Evolutionary conservation across 1,140 invertebrate species (phyloP), one percentile per base, ranked within the genome.

Genomic region (Limonius californicus): DNA sequence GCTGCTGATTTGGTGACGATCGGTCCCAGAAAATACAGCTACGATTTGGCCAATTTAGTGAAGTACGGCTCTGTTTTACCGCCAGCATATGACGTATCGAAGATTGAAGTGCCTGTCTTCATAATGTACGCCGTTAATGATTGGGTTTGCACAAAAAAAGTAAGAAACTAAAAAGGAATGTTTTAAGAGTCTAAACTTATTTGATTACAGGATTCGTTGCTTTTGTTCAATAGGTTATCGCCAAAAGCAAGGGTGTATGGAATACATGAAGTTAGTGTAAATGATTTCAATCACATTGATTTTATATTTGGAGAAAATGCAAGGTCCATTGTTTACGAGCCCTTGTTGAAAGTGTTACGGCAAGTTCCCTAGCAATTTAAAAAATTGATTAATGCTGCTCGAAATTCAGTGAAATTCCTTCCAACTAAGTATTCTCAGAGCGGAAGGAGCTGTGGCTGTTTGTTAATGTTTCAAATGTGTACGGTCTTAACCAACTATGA

Each of bases 21-120:
- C 3, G 62, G 70, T 45, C 75, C 75, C 54, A 20, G 72, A 21
- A 73, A 72, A 57, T 75, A 72, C 50, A 67, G 75, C 43, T 72
- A 73, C 35, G 73, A 72, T 11, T 43, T 54, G 12, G 67, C 65
- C 47, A 63, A 65, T 27, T 21, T 66, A 1, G 69, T 68, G 27
- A 32, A 54, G 1, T 74, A 73, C 43, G 72, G 72, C 12, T 54
- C 62, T 0, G 0, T 16, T 8, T 43, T 45, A 54, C 72, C 74
- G 2, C 73, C 73, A 14, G 19, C 59, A 53, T 74, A 75, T 57
- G 67, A 76, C 53, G 61, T 75, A 1, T 65, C 59, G 0, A 68
- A 68, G 53, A 70, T 76, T 18, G 56, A 67, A 56, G 65, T 71
- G 62, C 72, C 74, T 45, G 70, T 68, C 59, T 72, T 69, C 58